Evolutionary conservation across 2,888 invertebrate species (phyloP), one percentile per base, ranked within the genome.

Genomic region (Villa cingulata): DNA sequence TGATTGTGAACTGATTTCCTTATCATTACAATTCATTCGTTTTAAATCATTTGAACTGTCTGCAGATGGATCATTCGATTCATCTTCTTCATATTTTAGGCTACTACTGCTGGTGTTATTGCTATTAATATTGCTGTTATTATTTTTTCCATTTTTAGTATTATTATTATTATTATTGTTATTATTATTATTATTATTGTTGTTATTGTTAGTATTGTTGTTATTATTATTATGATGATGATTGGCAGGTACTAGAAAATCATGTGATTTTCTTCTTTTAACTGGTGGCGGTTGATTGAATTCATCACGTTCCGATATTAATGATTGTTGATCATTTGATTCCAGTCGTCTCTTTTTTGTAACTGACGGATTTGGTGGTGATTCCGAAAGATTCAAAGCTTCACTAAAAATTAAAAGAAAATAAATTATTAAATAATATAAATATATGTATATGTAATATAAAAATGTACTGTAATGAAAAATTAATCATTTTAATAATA

Each of bases 331-430:
- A 19, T 57, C 51, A 53, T 61, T 41, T 55, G 56, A 56, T 52
- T 62, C 62, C 46, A 67, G 63, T 58, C 78, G 78, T 27, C 76
- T 68, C 56, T 78, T 79, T 0, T 72, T 68, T 29, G 65, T 50
- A 54, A 72, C 46, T 61, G 57, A 59, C n/a, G n/a, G n/a, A 58
- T 73, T 71, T 55, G 59, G 71, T 54, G 73, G 78, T 57, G 72
- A 77, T 59, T 83, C 82, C 52, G 81, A 77, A 37, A 91, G 76
- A 70, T 91, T 90, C 47, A 92, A 73, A 2, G 91, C 89, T 70
- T 91, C 90, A 59, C 86, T 68, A 54, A 36, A 52, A 53, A 16
- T 23, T 16, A 16, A 7, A n/a, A 16, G 19, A 17, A 37, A 16
- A 23, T 3, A 15, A 41, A 23, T 29, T 36, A 14, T 38, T n/a